Conservation (phyloP, 92 coral and sea anemone species). For the Palythoa caribaeorum region DNA sequence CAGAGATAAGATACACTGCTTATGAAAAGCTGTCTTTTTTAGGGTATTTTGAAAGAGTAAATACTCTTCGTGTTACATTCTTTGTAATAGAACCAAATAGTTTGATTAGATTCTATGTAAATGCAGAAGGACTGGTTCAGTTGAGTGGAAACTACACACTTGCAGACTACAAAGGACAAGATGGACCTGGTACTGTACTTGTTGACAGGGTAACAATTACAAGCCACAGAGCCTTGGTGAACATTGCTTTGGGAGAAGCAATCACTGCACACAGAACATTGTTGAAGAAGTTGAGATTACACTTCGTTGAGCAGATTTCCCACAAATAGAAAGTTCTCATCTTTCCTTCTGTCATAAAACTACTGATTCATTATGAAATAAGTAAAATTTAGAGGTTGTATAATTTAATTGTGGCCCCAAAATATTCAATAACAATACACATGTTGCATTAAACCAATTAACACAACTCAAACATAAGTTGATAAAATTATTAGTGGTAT, state of each 20-base stretch:
- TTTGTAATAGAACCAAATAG: constrained; percentile 11
- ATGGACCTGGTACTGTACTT: constrained; percentile 11
- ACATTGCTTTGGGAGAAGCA: constrained; percentile 30
- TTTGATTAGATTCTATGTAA: background rate
- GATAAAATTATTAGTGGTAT: too few relatives aligned
- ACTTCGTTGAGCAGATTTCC: constrained; percentile 5
- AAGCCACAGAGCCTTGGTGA: constrained; percentile 38
- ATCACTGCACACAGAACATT: constrained; percentile 31
- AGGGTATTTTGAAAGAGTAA: constrained; percentile 23
- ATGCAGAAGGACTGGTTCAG: constrained; percentile 36
- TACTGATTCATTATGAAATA: too few relatives aligned
- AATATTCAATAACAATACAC: too few relatives aligned
- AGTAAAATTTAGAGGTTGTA: too few relatives aligned
- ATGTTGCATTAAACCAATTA: too few relatives aligned
- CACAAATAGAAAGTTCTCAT: background rate
- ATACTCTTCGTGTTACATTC: constrained; percentile 10
- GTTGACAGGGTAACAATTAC: constrained; percentile 16
- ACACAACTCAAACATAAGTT: too few relatives aligned
- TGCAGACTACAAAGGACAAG: constrained; percentile 14
- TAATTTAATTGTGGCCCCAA: too few relatives aligned
- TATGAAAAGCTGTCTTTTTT: constrained; percentile 31
- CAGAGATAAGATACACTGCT: constrained; percentile 23
- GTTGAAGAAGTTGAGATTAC: constrained; percentile 17
- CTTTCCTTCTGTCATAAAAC: too few relatives aligned
- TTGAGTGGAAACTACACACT: constrained; percentile 12